Evolutionary conservation across 1,140 invertebrate genomes (phyloP).

Genomic region (Ceratina calcarata): DNA sequence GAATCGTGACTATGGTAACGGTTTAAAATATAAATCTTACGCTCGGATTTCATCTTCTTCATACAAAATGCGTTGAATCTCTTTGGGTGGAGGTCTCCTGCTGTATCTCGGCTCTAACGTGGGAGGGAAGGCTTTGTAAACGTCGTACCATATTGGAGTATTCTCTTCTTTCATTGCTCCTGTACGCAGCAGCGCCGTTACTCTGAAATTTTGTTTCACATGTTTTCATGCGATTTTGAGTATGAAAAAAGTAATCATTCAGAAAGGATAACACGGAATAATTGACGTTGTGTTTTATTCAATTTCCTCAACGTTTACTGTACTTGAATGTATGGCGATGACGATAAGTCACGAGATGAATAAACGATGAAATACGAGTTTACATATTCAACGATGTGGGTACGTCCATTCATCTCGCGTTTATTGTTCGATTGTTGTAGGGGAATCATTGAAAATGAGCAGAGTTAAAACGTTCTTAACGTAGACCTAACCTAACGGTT

Average conservation of each 20-base stretch:
- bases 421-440: no score
- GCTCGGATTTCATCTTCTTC: slow-evolving; percentile 92
- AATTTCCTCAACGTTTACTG: background rate
- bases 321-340: no score
- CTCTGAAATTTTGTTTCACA: slow-evolving; percentile 80
- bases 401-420: no score
- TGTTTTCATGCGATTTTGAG: no score
- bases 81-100: slow-evolving; percentile 81
- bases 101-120: slow-evolving; percentile 87
- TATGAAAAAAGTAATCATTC: no score
- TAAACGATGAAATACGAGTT: no score
- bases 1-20: background rate
- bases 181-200: slow-evolving; percentile 87
- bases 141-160: slow-evolving; percentile 93
- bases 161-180: slow-evolving; percentile 89
- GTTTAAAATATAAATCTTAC: slow-evolving; percentile 80
- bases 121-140: slow-evolving; percentile 93
- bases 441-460: no score
- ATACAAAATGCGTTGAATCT: slow-evolving; percentile 89
- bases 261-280: background rate
- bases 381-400: no score
- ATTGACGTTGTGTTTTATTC: background rate
- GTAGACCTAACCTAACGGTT: no score
- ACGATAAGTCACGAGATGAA: no score
- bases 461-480: no score